Evolutionary conservation across 1,140 invertebrate species (phyloP).

Genomic region (Phymastichus coffea): DNA sequence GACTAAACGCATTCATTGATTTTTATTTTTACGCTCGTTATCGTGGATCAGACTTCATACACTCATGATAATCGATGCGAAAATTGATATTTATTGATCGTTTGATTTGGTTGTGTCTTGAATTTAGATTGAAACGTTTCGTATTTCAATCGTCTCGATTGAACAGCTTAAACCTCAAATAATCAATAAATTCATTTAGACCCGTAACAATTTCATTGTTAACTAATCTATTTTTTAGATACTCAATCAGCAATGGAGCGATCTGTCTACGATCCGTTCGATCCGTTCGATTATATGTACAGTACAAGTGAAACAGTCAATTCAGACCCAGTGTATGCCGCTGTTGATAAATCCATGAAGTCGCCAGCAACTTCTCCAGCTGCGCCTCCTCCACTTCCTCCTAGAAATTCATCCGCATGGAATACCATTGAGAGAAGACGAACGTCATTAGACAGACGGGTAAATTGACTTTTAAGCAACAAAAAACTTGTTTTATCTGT

Average conservation of each 20-base stretch:
- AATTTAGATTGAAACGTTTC: too few relatives aligned
- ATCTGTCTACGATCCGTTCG: conserved; percentile 82
- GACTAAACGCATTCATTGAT: conserved; percentile 17
- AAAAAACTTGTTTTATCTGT: not conserved
- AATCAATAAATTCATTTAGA: too few relatives aligned
- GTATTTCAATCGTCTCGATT: too few relatives aligned
- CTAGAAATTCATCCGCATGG: conserved; percentile 61
- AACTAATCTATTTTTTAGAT: too few relatives aligned
- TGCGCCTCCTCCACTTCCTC: conserved; percentile 61
- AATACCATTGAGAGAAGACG: conserved; percentile 56
- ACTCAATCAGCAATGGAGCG: conserved; percentile 62
- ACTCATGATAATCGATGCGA: too few relatives aligned
- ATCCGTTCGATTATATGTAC: conserved; percentile 84
- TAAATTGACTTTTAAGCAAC: conserved; percentile 29
- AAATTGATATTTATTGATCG: too few relatives aligned
- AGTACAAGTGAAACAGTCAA: conserved; percentile 70
- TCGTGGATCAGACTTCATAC: too few relatives aligned
- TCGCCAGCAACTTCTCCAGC: conserved; percentile 60
- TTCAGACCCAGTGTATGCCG: conserved; percentile 76
- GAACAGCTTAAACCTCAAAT: too few relatives aligned
- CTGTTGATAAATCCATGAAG: conserved; percentile 68
- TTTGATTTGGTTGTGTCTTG: too few relatives aligned
- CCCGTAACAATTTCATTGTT: too few relatives aligned
- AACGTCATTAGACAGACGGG: conserved; percentile 53
- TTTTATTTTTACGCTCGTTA: not conserved